Base-by-base conservation (phyloP, 1,140 invertebrate genomes). In the Drosophila malerkotliana region DNA sequence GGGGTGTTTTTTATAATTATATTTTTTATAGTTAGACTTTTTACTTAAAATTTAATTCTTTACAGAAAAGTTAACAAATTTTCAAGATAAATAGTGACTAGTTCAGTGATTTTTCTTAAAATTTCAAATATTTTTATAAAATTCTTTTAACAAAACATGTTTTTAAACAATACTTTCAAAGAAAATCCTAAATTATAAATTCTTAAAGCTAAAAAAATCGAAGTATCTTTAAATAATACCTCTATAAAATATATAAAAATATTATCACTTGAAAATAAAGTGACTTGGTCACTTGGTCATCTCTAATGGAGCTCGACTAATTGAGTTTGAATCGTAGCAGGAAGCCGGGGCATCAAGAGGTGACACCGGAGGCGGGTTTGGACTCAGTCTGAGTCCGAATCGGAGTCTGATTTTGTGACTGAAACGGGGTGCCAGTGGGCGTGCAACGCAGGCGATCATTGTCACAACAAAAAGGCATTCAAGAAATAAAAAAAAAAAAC, bases 371-470 rank as follows among this genome's bases (percentile, higher is more conserved):
- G 21, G 26, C 48, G 26, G 48, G 34, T 10, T 37, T 10, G 3
- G 26, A 30, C 24, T n/a, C n/a, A 1, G 28, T 41, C 9, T 28
- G 39, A 39, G 21, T 24, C 44, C 18, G 44, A 47, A 18, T 47
- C 18, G n/a, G 44, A 47, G 4, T 47, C 44, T 9, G 44, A 47
- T 21, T 12, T n/a, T 24, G 15, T 15, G n/a, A 47, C 18, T n/a
- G 59, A 14, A 39, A 55, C 34, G 21, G 58, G 10, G 9, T 2
- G 15, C 15, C 77, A 51, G 80, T 83, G 72, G 80, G 80, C 80
- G 83, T 75, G 75, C 61, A 81, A 80, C 69, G 74, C 82, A 79
- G 80, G 82, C 82, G 82, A 85, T 87, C 82, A 85, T 85, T 85
- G 82, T 85, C 82, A 77, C 48, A 76, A 52, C 55, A 85, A 44